Evolutionary conservation across 2,797 vertebrate species (phyloP).

Genomic region (Gymnocypris eckloni): DNA sequence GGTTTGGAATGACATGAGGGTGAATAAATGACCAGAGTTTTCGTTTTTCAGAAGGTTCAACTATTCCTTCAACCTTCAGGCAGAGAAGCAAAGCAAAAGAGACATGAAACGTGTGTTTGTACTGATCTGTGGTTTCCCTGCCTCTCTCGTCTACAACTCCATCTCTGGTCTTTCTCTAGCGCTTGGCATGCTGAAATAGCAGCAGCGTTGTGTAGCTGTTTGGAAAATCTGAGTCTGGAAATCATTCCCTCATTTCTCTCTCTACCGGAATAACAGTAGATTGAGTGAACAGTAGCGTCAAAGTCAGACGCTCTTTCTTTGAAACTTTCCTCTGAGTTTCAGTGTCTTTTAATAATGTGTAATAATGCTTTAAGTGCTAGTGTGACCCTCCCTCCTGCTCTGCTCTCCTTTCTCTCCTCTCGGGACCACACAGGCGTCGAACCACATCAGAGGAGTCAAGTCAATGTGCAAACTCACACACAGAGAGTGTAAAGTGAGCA

Average conservation of each 20-base stretch:
- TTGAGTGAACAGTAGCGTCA: constrained; percentile 40
- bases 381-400: constrained; percentile 61
- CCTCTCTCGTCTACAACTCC: constrained; percentile 45
- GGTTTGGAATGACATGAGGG: not conserved
- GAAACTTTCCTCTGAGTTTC: constrained; percentile 40
- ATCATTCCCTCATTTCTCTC: constrained; percentile 32
- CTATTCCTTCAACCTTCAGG: not conserved
- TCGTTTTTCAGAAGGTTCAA: not conserved
- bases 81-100: constrained; percentile 18
- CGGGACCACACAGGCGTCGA: constrained; percentile 81
- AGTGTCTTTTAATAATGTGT: constrained; percentile 60
- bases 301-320: constrained; percentile 45
- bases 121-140: constrained; percentile 27
- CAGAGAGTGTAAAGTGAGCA: constrained; percentile 70
- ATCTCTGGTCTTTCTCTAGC: constrained; percentile 66
- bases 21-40: constrained; percentile 1
- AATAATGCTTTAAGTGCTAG: constrained; percentile 41
- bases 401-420: constrained; percentile 77
- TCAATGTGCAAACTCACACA: constrained; percentile 82
- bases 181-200: constrained; percentile 66
- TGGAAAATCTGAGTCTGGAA: constrained; percentile 33
- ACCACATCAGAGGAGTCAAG: constrained; percentile 83
- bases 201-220: constrained; percentile 7
- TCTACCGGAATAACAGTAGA: constrained; percentile 29
- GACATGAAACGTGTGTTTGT: constrained; percentile 14